Percentiles rank a stretch among this genome's conserved stretches.
phyloP scores from a whole-genome alignment of 2,888 invertebrate species.

The Lamproptera curius region DNA sequence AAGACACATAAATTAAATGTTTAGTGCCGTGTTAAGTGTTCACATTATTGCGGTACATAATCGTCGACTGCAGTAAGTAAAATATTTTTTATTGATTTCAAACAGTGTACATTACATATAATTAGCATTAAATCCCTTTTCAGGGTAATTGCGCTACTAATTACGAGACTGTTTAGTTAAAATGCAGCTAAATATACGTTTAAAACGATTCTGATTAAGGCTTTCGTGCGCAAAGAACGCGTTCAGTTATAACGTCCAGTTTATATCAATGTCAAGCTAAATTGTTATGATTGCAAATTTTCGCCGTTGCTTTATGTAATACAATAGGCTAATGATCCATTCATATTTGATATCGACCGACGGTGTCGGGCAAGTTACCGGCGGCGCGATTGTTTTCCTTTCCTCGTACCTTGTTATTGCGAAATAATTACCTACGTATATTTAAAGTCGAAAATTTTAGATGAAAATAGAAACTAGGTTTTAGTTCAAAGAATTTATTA shows the following conservation, averaged over 20 bases:
- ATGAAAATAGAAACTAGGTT: no score
- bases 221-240: background rate
- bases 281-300: background rate
- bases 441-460: no score
- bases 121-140: slow-evolving; percentile 3
- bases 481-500: no score
- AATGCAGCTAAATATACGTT: background rate
- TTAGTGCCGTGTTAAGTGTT: slow-evolving; percentile 6
- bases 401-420: background rate
- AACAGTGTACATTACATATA: slow-evolving; percentile 1
- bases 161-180: background rate
- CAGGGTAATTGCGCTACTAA: background rate
- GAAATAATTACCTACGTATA: no score
- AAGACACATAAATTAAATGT: background rate
- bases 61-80: slow-evolving; percentile 13
- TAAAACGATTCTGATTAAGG: background rate
- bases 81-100: slow-evolving; percentile 12
- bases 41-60: slow-evolving; percentile 7
- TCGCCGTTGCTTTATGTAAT: slow-evolving; percentile 9
- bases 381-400: slow-evolving; percentile 11
- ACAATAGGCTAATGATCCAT: slow-evolving; percentile 6
- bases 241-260: background rate
- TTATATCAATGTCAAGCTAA: background rate
- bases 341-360: slow-evolving; percentile 9
- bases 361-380: slow-evolving; percentile 1